Percentiles rank a stretch among this genome's conserved stretches.
These are phyloP conservation scores for Miniopterus natalensis DNA, from an alignment of 2,113 vertebrate genomes.

Conservation along the genomic window DNA sequence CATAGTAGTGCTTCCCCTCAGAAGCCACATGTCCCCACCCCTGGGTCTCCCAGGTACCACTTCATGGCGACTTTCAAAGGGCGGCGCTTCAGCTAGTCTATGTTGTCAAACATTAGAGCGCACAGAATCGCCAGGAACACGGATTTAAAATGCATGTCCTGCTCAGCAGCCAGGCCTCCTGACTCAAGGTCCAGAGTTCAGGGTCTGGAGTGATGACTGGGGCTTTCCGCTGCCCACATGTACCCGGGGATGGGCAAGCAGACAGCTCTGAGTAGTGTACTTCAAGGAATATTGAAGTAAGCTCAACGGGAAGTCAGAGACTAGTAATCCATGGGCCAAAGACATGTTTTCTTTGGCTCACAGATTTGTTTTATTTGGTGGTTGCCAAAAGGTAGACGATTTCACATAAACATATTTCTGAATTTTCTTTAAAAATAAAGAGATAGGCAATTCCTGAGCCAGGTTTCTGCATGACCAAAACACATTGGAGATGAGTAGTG, in stretches of 20 bases:
- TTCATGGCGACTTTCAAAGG: background rate
- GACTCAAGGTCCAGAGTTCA: background rate
- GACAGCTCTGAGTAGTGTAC: background rate
- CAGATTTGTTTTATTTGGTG: background rate
- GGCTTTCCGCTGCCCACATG: fast-evolving
- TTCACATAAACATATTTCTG: background rate
- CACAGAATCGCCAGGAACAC: background rate
- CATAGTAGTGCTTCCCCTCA: background rate
- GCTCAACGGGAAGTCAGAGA: background rate
- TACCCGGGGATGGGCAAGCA: background rate
- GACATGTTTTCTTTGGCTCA: background rate
- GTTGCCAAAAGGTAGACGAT: background rate
- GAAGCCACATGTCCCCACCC: background rate
- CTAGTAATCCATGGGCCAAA: background rate
- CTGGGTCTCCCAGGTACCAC: background rate
- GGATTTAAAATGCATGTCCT: background rate
- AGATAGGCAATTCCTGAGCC: background rate
- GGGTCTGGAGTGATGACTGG: background rate
- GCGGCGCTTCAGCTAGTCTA: background rate
- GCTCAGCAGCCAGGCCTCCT: background rate
- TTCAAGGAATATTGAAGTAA: background rate
- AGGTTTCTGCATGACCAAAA: background rate
- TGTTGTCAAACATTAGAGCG: background rate
- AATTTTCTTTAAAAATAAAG: slow-evolving; percentile 44
- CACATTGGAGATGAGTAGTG: background rate